Evolutionary conservation across 2,113 vertebrate species (phyloP).

Genomic region (Bettongia penicillata): DNA sequence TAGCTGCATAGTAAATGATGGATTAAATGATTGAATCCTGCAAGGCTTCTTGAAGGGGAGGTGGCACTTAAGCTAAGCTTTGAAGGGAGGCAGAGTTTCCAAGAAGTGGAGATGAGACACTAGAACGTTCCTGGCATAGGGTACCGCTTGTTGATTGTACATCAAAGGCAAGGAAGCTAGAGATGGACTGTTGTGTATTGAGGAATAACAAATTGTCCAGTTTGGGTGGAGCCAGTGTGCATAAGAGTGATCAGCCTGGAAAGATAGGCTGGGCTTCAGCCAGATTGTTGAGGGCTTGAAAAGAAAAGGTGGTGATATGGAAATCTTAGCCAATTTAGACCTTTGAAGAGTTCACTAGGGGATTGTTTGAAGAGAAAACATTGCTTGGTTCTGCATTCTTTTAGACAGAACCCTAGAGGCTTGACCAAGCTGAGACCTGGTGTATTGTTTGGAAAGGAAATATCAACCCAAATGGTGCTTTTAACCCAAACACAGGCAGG

Average conservation of each 20-base stretch:
- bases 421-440: not conserved
- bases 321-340: not conserved
- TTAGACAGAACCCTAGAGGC: conserved; percentile 12
- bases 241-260: not conserved
- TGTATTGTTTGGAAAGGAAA: conserved; percentile 25
- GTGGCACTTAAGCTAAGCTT: not conserved
- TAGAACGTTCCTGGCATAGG: not conserved
- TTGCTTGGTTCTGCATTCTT: not conserved
- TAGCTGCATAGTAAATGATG: not conserved
- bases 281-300: not conserved
- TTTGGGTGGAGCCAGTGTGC: not conserved
- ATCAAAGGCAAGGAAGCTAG: not conserved
- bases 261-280: not conserved
- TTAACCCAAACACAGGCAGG: conserved; percentile 33
- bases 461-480: not conserved
- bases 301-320: not conserved
- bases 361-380: conserved; percentile 15
- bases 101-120: not conserved
- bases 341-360: not conserved
- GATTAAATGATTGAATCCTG: not conserved
- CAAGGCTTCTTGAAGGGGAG: not conserved
- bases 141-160: not conserved
- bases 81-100: not conserved
- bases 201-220: not conserved
- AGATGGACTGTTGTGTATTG: not conserved